A percentile compares a stretch with the other conserved stretches of the same genome.
These are phyloP conservation scores for Poecile atricapillus DNA, from an alignment of 2,113 vertebrate genomes.

Conservation along the genomic window DNA sequence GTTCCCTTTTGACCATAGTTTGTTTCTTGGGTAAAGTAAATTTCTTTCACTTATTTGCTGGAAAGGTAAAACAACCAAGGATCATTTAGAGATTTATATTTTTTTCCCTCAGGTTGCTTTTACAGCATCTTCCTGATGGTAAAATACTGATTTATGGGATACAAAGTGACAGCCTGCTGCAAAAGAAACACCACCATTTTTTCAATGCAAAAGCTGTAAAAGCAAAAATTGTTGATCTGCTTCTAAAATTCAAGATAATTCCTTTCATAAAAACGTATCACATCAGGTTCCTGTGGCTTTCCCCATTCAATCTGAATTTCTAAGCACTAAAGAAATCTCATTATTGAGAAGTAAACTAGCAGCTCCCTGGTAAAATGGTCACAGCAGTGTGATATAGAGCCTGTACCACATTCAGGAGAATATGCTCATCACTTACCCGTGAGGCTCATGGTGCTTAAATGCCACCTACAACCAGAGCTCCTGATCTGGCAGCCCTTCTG, in stretches of 20 bases:
- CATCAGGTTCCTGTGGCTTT: not conserved
- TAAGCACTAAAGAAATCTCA: slow-evolving; percentile 5
- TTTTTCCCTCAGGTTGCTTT: not conserved
- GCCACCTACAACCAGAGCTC: not conserved
- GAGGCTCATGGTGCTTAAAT: slow-evolving; percentile 36
- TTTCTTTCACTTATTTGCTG: not conserved
- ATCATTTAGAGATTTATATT: not conserved
- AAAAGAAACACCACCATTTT: not conserved
- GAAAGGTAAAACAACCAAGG: not conserved
- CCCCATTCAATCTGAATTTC: slow-evolving; percentile 14
- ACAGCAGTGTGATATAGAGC: not conserved
- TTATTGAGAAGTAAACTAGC: slow-evolving; percentile 34
- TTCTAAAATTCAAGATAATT: not conserved
- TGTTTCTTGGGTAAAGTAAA: not conserved
- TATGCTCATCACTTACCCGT: not conserved
- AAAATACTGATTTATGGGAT: not conserved
- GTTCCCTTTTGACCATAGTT: not conserved
- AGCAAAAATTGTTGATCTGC: not conserved
- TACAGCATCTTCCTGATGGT: not conserved
- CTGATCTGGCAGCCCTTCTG: not conserved
- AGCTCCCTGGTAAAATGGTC: slow-evolving; percentile 20
- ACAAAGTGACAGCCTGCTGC: not conserved
- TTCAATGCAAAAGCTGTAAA: not conserved
- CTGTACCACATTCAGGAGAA: not conserved
- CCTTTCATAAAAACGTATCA: not conserved